These are phyloP conservation scores for Dendrolimus pini DNA, from an alignment of 2,888 invertebrate genomes.

Conservation along the genomic window DNA sequence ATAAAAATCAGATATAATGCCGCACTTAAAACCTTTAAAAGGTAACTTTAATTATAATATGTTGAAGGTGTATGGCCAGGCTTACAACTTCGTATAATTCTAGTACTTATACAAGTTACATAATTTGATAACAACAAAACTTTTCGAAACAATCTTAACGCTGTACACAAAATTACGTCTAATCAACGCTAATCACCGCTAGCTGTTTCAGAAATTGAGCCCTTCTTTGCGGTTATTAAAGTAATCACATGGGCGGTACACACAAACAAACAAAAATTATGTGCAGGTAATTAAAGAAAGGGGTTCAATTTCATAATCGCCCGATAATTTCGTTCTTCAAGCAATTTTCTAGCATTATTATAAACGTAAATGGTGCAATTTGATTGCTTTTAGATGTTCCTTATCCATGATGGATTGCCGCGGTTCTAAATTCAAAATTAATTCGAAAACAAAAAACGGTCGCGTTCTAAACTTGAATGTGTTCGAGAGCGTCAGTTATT, in stretches of 20 bases:
- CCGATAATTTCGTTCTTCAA: conserved; percentile 59
- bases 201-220: conserved; percentile 49
- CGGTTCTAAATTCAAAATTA: conserved; percentile 29
- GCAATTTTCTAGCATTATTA: conserved; percentile 67
- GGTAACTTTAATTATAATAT: no score
- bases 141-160: conserved; percentile 2
- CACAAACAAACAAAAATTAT: conserved; percentile 69
- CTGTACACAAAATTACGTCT: conserved; percentile 53
- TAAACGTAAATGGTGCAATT: conserved; percentile 47
- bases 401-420: conserved; percentile 54
- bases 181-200: conserved; percentile 56
- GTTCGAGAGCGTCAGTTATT: not conserved
- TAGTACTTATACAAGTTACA: conserved; percentile 11
- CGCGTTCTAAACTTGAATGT: conserved; percentile 3
- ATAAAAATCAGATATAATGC: no score
- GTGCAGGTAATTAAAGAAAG: conserved; percentile 71
- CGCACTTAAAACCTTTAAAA: no score
- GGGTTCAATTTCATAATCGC: conserved; percentile 67
- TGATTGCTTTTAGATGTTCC: conserved; percentile 48
- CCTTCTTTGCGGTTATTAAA: conserved; percentile 50
- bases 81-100: not conserved
- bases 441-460: conserved; percentile 11
- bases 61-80: not conserved
- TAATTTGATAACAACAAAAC: conserved; percentile 40
- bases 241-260: conserved; percentile 57